Conservation (phyloP, 2,113 vertebrate genomes). For the Aphelocoma coerulescens region DNA sequence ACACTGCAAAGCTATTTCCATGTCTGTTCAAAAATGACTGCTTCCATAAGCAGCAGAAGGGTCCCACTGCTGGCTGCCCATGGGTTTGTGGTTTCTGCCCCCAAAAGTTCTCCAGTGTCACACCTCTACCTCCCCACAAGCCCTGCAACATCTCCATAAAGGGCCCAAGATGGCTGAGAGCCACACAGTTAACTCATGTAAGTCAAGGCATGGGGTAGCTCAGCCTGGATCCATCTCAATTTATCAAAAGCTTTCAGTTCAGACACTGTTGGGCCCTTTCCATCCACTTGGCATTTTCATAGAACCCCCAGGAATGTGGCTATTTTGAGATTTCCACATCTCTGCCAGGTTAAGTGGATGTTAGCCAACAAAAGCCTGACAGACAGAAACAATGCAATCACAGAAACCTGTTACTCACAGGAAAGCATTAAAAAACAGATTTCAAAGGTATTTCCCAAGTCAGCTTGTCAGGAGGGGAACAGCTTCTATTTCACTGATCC, state of each 20-base stretch:
- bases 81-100: neutral
- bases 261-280: neutral
- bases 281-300: neutral
- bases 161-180: rapidly evolving
- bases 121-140: rapidly evolving
- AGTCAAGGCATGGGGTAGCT: neutral
- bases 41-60: neutral
- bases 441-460: neutral
- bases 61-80: rapidly evolving
- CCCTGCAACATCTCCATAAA: neutral
- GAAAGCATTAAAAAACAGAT: neutral
- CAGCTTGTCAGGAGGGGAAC: neutral
- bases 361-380: neutral
- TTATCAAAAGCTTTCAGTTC: neutral
- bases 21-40: neutral
- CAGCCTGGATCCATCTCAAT: neutral
- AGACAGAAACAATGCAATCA: neutral
- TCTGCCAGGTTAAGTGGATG: neutral
- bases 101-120: neutral
- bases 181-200: rapidly evolving
- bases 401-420: neutral
- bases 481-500: neutral
- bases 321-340: neutral
- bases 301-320: neutral
- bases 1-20: neutral